Conservation (phyloP, 2,888 invertebrate species). For the Chymomyza fuscimana region DNA sequence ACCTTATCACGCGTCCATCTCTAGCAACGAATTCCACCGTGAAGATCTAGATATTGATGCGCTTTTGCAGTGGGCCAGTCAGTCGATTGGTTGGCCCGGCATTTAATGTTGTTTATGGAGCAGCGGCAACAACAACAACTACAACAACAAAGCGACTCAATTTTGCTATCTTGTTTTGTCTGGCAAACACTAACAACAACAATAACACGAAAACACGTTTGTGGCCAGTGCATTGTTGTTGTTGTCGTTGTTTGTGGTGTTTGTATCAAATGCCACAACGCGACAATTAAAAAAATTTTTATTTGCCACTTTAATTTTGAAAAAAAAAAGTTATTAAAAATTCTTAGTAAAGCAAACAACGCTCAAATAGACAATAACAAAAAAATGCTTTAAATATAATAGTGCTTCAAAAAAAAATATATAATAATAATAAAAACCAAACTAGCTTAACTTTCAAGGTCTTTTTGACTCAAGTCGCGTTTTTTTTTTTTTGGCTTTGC, state of each 20-base stretch:
- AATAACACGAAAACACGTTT: constrained; percentile 11
- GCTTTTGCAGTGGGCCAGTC: neutral
- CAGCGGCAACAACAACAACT: neutral
- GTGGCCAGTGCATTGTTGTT: constrained; percentile 4
- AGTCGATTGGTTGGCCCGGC: neutral
- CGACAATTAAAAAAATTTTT: constrained; percentile 62
- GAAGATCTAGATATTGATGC: neutral
- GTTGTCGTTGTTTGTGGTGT: neutral
- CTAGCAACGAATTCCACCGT: neutral
- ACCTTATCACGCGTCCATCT: neutral
- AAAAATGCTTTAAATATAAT: constrained; percentile 12
- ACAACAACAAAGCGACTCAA: neutral
- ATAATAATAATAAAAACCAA: constrained; percentile 21
- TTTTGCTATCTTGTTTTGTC: neutral
- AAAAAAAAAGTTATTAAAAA: constrained; percentile 60
- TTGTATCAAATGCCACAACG: constrained; percentile 11
- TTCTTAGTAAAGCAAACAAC: constrained; percentile 61
- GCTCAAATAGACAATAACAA: constrained; percentile 44
- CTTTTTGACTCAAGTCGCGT: constrained; percentile 48
- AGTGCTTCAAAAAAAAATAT: constrained; percentile 19
- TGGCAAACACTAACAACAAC: constrained; percentile 8
- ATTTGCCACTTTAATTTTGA: constrained; percentile 29
- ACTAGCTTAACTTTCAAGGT: constrained; percentile 69
- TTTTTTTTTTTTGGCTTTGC: constrained; percentile 27
- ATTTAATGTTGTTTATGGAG: neutral